Conservation (phyloP, 2,797 vertebrate genomes). For the Danio kyathit region DNA sequence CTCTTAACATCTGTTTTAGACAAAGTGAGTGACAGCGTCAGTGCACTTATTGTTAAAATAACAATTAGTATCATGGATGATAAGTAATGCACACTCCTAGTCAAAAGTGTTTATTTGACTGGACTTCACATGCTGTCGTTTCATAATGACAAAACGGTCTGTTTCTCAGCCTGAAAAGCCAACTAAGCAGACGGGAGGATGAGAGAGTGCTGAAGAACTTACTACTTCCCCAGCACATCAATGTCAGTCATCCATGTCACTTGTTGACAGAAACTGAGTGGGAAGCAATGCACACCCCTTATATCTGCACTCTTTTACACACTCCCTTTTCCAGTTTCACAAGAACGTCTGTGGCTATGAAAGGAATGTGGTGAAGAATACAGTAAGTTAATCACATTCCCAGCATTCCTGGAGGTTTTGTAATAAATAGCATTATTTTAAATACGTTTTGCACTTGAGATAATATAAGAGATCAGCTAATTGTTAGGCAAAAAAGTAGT, state of each 20-base stretch:
- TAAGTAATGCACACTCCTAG: too few relatives aligned
- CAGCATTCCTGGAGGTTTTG: background rate
- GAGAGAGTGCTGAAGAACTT: background rate
- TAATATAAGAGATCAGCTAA: background rate
- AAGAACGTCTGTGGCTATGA: background rate
- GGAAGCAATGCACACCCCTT: conserved; percentile 3
- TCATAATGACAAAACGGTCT: conserved; percentile 30
- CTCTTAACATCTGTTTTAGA: too few relatives aligned
- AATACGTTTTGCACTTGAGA: background rate
- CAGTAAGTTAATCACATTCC: background rate
- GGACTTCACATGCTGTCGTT: background rate
- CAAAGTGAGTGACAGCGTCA: too few relatives aligned
- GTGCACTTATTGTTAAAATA: too few relatives aligned
- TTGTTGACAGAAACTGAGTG: background rate
- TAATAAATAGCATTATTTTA: background rate
- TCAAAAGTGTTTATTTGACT: too few relatives aligned
- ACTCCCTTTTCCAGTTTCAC: background rate
- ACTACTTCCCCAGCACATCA: background rate
- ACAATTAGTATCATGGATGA: too few relatives aligned
- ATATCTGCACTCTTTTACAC: background rate
- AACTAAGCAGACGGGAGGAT: conserved; percentile 16
- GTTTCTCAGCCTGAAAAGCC: background rate
- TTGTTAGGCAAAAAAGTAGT: too few relatives aligned
- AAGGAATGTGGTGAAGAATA: background rate
- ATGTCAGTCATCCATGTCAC: background rate